Conservation (phyloP, 1,140 invertebrate genomes). For the Drosophila ironensis region DNA sequence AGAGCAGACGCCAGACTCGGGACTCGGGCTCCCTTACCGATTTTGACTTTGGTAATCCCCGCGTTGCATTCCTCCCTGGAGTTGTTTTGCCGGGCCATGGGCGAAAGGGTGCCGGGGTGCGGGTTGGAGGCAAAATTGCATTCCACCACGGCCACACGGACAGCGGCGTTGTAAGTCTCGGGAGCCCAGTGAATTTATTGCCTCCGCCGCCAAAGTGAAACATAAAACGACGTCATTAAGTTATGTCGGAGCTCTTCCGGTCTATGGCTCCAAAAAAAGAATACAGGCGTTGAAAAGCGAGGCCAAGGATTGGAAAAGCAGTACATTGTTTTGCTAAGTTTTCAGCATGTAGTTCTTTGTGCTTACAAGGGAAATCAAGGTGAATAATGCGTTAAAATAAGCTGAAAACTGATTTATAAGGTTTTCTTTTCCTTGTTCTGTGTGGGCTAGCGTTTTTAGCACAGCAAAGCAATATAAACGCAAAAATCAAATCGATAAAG, state of each 20-base stretch:
- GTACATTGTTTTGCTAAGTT: slow-evolving; percentile 4
- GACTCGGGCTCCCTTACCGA: background rate
- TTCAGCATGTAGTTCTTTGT: no score
- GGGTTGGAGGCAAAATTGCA: background rate
- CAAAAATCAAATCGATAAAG: slow-evolving; percentile 42
- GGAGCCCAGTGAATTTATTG: slow-evolving; percentile 63
- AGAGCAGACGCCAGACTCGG: slow-evolving; percentile 29
- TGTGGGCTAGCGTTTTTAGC: no score
- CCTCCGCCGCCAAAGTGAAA: slow-evolving; percentile 69
- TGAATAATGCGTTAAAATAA: no score
- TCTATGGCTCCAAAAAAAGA: slow-evolving; percentile 2
- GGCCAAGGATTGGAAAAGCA: slow-evolving; percentile 1
- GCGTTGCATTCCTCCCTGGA: slow-evolving; percentile 54
- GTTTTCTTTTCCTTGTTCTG: no score
- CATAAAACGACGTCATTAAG: slow-evolving; percentile 77
- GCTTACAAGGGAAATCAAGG: no score
- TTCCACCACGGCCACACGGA: background rate
- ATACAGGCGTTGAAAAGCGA: background rate
- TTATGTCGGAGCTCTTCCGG: slow-evolving; percentile 57
- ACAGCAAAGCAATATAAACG: slow-evolving; percentile 2
- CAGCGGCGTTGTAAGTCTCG: slow-evolving; percentile 27
- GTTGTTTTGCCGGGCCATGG: slow-evolving; percentile 40
- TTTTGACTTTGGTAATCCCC: slow-evolving; percentile 9
- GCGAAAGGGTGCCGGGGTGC: no score
- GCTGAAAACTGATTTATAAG: no score